phyloP scores from a whole-genome alignment of 2,888 invertebrate species.

The Agrochola lychnidis region DNA sequence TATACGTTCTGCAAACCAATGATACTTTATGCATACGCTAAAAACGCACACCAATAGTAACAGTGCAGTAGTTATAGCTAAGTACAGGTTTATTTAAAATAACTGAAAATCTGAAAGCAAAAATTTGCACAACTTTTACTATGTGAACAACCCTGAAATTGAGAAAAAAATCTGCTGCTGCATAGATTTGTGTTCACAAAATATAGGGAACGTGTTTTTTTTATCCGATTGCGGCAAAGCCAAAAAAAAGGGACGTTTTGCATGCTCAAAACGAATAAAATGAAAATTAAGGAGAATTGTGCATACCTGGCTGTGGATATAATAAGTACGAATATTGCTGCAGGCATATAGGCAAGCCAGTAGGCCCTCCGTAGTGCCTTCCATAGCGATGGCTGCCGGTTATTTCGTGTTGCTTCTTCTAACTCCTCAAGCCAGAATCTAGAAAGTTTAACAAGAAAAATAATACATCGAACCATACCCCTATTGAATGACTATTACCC shows the following conservation, averaged over 20 bases:
- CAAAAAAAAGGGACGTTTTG: neutral
- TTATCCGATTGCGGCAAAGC: too few species aligned
- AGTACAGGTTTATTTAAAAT: neutral
- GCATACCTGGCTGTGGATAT: constrained; percentile 88
- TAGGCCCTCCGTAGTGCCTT: constrained; percentile 91
- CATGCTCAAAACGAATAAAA: neutral
- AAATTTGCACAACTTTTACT: neutral
- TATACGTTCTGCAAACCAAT: neutral
- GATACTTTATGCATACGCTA: too few species aligned
- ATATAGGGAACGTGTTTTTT: neutral
- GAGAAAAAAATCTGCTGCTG: neutral
- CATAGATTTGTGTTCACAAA: neutral
- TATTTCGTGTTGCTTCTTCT: constrained; percentile 79
- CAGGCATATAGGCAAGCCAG: constrained; percentile 89
- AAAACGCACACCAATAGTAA: neutral
- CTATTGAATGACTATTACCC: neutral
- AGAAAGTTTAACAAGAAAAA: neutral
- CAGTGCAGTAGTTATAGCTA: neutral
- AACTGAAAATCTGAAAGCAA: neutral
- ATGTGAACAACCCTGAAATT: neutral
- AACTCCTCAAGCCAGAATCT: constrained; percentile 91
- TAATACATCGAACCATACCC: neutral
- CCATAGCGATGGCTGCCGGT: constrained; percentile 90
- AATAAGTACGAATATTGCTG: constrained; percentile 89
- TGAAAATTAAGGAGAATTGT: neutral